Percentiles rank a stretch among this genome's conserved stretches.
Conservation (phyloP, 2,888 invertebrate species). For the Drosophila ustulata region DNA sequence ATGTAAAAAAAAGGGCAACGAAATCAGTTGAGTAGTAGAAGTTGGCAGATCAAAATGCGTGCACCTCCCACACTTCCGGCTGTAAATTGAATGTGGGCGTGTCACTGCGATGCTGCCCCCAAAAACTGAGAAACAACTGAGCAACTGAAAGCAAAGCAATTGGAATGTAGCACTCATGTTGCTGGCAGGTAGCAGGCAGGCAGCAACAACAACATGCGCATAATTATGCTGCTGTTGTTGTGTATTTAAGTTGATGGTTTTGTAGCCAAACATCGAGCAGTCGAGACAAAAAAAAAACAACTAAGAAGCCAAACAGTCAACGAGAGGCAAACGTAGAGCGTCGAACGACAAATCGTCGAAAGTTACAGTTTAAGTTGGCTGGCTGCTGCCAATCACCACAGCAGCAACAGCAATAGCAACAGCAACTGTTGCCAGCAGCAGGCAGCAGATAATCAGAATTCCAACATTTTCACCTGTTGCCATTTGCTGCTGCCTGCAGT, state of each 20-base stretch:
- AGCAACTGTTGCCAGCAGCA: slow-evolving; percentile 49
- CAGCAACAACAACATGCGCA: slow-evolving; percentile 22
- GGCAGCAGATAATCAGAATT: slow-evolving; percentile 78
- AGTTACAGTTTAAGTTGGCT: slow-evolving; percentile 78
- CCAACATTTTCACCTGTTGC: slow-evolving; percentile 81
- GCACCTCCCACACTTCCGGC: slow-evolving; percentile 84
- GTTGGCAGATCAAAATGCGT: slow-evolving; percentile 67
- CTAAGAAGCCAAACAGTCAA: slow-evolving; percentile 46
- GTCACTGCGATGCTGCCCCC: slow-evolving; percentile 37
- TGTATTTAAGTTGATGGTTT: slow-evolving; percentile 62
- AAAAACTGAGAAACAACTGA: slow-evolving; percentile 31
- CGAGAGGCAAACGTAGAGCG: slow-evolving; percentile 32
- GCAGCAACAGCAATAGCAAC: slow-evolving; percentile 4
- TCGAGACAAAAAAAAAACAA: slow-evolving; percentile 25
- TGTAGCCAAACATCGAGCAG: slow-evolving; percentile 72
- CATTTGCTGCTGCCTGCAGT: slow-evolving; percentile 69
- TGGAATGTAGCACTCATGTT: slow-evolving; percentile 43
- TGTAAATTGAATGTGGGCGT: slow-evolving; percentile 79
- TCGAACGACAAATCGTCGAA: slow-evolving; percentile 78
- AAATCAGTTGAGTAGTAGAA: slow-evolving; percentile 30
- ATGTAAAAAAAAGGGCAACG: slow-evolving; percentile 28
- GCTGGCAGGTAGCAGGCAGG: slow-evolving; percentile 12
- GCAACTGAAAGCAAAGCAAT: slow-evolving; percentile 13
- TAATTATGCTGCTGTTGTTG: slow-evolving; percentile 41
- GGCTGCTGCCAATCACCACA: slow-evolving; percentile 29